Evolutionary conservation across 2,113 vertebrate species (phyloP).

Genomic region (Pipa parva): DNA sequence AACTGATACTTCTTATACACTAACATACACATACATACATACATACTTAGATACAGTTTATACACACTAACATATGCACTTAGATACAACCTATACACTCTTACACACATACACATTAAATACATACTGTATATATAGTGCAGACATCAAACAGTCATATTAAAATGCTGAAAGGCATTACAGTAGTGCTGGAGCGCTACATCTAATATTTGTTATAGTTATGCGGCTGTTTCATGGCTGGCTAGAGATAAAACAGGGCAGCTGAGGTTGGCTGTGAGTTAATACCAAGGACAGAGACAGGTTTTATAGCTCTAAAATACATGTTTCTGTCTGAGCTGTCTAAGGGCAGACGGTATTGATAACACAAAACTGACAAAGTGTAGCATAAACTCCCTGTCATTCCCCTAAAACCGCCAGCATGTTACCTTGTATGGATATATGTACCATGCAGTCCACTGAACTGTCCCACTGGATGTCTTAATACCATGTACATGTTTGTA

Average conservation of each 20-base stretch:
- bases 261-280: not conserved
- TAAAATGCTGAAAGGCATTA: no score
- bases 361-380: slow-evolving; percentile 22
- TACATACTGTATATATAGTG: no score
- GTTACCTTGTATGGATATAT: slow-evolving; percentile 34
- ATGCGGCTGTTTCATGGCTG: slow-evolving; percentile 8
- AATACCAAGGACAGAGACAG: slow-evolving; percentile 19
- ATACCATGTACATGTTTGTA: not conserved
- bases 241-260: slow-evolving; percentile 27
- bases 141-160: no score
- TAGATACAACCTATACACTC: no score
- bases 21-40: no score
- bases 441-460: not conserved
- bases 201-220: no score
- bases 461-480: no score
- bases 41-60: no score
- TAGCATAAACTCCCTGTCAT: slow-evolving; percentile 12
- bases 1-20: no score
- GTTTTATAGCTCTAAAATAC: slow-evolving; percentile 10
- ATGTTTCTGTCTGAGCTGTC: slow-evolving; percentile 28
- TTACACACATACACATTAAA: no score
- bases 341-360: slow-evolving; percentile 36
- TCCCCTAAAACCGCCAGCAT: not conserved
- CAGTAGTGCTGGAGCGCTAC: no score
- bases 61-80: no score